A percentile compares a stretch with the other conserved stretches of the same genome.
Evolutionary conservation across 2,888 invertebrate species (phyloP).

Genomic region (Chamaedrilus cognettii): DNA sequence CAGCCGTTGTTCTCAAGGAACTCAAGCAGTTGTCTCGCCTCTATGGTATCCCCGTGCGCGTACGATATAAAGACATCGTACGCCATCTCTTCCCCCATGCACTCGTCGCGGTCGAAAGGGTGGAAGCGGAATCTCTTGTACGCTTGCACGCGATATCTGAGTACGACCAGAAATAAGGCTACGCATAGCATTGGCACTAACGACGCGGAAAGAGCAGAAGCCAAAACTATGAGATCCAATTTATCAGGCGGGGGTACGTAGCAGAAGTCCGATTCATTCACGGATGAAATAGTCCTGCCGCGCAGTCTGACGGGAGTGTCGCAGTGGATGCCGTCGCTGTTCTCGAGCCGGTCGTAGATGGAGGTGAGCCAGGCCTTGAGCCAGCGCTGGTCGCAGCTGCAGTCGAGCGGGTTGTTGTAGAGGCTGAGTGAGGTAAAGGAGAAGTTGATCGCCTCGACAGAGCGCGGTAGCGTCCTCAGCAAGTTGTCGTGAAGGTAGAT

Average conservation of each 20-base stretch:
- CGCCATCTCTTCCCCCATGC: not conserved
- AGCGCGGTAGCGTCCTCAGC: not conserved
- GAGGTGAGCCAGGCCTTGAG: not conserved
- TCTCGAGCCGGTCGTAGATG: not conserved
- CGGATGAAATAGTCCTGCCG: not conserved
- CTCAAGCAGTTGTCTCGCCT: not conserved
- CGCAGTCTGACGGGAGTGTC: not conserved
- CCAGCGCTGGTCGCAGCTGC: not conserved
- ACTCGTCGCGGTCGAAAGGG: conserved; percentile 4
- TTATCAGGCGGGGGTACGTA: not conserved
- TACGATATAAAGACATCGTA: not conserved
- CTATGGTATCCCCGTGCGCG: not conserved
- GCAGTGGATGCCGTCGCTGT: not conserved
- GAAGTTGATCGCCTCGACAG: not conserved
- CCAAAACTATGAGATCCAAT: not conserved
- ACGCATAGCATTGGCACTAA: not conserved
- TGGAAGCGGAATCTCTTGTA: not conserved
- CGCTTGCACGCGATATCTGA: not conserved
- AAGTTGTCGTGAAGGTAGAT: not conserved
- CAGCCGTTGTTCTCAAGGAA: not conserved
- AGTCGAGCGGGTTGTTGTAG: not conserved
- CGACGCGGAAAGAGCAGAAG: not conserved
- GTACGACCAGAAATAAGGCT: not conserved
- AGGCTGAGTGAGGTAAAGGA: not conserved
- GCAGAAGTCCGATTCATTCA: not conserved